These are phyloP conservation scores for Drosophila setifemur DNA, from an alignment of 1,140 invertebrate genomes.

Conservation along the genomic window DNA sequence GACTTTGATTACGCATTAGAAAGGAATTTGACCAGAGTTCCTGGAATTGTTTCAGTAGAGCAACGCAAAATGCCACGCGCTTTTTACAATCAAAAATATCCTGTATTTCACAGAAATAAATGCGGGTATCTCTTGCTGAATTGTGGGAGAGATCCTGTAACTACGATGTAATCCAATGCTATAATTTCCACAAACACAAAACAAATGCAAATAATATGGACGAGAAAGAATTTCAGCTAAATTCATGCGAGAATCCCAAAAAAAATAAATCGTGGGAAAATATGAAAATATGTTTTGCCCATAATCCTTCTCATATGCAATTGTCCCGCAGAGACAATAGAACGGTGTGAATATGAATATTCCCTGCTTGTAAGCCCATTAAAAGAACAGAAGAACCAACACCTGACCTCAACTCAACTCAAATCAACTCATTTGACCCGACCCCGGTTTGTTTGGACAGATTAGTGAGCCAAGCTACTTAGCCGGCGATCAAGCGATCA, in stretches of 20 bases:
- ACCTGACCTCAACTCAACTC: conserved; percentile 43
- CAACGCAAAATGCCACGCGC: conserved; percentile 52
- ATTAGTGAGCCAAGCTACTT: conserved; percentile 68
- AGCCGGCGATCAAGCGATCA: conserved; percentile 46
- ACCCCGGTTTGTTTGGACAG: conserved; percentile 58
- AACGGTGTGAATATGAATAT: conserved; percentile 37
- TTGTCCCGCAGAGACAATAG: conserved; percentile 21
- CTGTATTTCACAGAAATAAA: conserved; percentile 1
- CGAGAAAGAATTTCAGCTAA: conserved; percentile 28
- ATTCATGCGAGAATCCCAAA: not conserved
- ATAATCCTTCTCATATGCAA: conserved; percentile 47
- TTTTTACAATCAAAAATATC: conserved; percentile 18
- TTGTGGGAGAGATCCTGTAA: conserved; percentile 55
- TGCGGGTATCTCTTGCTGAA: conserved; percentile 33
- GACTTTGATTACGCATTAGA: conserved; percentile 1
- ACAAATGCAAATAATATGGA: conserved; percentile 60
- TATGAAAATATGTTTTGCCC: conserved; percentile 56
- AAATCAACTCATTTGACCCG: conserved; percentile 14
- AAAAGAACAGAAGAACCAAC: conserved; percentile 13
- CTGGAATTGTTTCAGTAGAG: not conserved
- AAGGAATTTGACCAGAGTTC: not conserved
- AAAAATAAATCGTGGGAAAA: conserved; percentile 59
- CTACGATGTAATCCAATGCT: conserved; percentile 66
- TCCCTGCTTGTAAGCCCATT: conserved; percentile 41
- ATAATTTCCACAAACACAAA: conserved; percentile 53